A percentile compares a stretch with the other conserved stretches of the same genome.
phyloP scores from a whole-genome alignment of 2,888 invertebrate genomes.

The Atherix ibis region DNA sequence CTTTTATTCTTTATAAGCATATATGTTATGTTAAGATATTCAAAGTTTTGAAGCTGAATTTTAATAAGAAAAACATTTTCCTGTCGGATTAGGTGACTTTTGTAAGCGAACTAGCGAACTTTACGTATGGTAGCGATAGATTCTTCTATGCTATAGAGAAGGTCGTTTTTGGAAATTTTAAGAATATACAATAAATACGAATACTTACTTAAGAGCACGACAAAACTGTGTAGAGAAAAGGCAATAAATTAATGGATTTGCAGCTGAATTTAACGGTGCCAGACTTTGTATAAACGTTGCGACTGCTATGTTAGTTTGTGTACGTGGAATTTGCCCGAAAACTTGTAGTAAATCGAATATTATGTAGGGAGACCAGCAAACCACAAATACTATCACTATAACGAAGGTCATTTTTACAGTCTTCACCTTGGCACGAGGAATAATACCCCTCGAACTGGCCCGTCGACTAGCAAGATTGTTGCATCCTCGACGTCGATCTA shows the following conservation, averaged over 20 bases:
- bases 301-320: constrained; percentile 66
- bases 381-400: constrained; percentile 84
- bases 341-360: constrained; percentile 83
- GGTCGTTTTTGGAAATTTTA: too few relatives aligned
- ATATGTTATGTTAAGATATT: too few relatives aligned
- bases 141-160: too few relatives aligned
- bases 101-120: too few relatives aligned
- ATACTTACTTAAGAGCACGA: constrained; percentile 57
- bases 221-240: constrained; percentile 83
- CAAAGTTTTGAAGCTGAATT: too few relatives aligned
- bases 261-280: constrained; percentile 83
- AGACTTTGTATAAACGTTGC: constrained; percentile 84
- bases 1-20: too few relatives aligned
- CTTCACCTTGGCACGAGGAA: constrained; percentile 90
- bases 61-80: too few relatives aligned
- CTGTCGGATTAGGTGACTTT: too few relatives aligned
- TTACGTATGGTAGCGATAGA: too few relatives aligned
- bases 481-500: constrained; percentile 24
- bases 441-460: constrained; percentile 81
- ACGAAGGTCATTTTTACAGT: constrained; percentile 96
- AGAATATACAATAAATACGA: background rate
- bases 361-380: constrained; percentile 93
- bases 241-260: constrained; percentile 88
- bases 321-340: constrained; percentile 62
- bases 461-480: constrained; percentile 44